Evolutionary conservation across 2,888 invertebrate genomes (phyloP).

Genomic region (Cantharis rustica): DNA sequence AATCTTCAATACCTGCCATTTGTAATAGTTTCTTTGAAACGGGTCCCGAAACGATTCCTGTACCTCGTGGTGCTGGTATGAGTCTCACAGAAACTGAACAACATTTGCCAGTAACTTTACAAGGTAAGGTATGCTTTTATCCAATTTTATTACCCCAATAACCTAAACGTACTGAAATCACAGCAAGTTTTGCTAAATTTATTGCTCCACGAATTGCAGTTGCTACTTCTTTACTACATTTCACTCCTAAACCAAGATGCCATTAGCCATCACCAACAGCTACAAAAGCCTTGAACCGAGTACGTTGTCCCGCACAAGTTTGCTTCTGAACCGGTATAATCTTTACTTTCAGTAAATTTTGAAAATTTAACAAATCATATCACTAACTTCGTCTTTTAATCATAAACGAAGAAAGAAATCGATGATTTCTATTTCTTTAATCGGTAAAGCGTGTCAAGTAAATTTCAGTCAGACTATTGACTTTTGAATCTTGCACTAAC

Average conservation of each 20-base stretch:
- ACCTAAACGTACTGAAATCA: background rate
- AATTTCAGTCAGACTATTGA: background rate
- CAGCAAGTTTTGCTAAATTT: slow-evolving; percentile 90
- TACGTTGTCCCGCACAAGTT: slow-evolving; percentile 98
- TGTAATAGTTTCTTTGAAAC: background rate
- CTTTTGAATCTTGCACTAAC: background rate
- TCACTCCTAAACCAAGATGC: slow-evolving; percentile 97
- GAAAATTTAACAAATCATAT: background rate
- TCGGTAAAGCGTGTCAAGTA: background rate
- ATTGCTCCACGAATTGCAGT: slow-evolving; percentile 99
- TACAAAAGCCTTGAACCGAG: slow-evolving; percentile 92
- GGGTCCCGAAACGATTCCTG: background rate
- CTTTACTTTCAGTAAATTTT: slow-evolving; percentile 63
- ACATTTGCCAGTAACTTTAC: background rate
- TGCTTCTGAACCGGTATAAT: slow-evolving; percentile 99
- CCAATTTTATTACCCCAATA: background rate
- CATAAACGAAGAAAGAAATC: background rate
- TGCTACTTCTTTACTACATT: slow-evolving; percentile 99
- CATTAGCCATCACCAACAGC: slow-evolving; percentile 98
- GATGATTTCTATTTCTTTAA: background rate
- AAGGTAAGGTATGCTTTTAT: background rate
- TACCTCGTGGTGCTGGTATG: background rate
- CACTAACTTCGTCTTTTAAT: background rate
- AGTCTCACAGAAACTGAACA: background rate
- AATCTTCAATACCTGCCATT: background rate